A percentile compares a stretch with the other conserved stretches of the same genome.
Evolutionary conservation across 2,888 invertebrate genomes (phyloP).

Genomic region (Heliconius ismenius): DNA sequence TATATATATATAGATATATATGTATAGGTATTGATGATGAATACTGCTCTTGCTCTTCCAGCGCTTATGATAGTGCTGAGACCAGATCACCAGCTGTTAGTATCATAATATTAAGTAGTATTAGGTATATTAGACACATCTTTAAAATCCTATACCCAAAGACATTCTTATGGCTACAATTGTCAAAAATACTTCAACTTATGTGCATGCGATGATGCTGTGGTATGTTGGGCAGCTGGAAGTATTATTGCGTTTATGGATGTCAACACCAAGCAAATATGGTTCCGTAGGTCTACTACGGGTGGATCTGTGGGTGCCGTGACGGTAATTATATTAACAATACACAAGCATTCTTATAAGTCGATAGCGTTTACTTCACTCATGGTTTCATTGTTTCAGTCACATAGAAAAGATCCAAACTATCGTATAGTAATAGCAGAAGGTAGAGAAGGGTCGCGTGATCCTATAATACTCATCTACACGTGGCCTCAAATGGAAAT

Average conservation of each 20-base stretch:
- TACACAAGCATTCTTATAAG: neutral
- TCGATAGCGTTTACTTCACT: neutral
- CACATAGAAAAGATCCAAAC: conserved; percentile 67
- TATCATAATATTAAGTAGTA: neutral
- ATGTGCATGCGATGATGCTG: conserved; percentile 87
- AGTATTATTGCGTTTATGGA: conserved; percentile 90
- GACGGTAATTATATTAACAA: conserved; percentile 31
- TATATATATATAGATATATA: too few species aligned
- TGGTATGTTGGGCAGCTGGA: conserved; percentile 90
- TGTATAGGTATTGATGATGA: too few species aligned
- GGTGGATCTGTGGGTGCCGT: conserved; percentile 89
- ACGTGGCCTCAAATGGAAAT: conserved; percentile 91
- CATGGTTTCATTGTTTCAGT: conserved; percentile 51
- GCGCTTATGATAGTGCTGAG: too few species aligned
- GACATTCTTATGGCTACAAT: conserved; percentile 93
- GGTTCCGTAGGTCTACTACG: conserved; percentile 87
- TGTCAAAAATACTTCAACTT: conserved; percentile 91
- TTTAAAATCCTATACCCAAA: conserved; percentile 54
- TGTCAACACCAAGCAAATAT: conserved; percentile 83
- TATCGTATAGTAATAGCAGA: conserved; percentile 92
- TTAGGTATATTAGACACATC: neutral
- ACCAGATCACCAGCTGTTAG: too few species aligned
- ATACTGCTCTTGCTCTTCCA: too few species aligned
- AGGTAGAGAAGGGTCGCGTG: conserved; percentile 69
- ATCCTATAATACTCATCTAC: conserved; percentile 90